Evolutionary conservation across 37 sponge, comb jelly and placozoan genomes (phyloP), one percentile per base, ranked within the genome.

Genomic region (Hexactinellida sp.): DNA sequence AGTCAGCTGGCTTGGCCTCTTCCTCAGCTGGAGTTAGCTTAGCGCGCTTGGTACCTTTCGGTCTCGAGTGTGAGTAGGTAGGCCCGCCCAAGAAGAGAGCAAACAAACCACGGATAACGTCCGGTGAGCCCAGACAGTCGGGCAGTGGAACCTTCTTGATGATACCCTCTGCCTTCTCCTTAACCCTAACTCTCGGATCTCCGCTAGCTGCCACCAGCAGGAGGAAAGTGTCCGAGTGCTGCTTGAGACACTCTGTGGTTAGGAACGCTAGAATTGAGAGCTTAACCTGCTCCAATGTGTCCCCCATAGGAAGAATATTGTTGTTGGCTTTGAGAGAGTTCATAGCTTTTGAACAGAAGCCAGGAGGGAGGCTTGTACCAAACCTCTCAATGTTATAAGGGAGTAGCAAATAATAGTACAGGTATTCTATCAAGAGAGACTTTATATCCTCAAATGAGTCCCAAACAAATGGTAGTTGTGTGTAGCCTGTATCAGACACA

Each of bases 1-100:
- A 63, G 13, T 63, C 76, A 63, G 30, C 76, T 63, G 76, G 76
- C 76, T 63, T 63, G 13, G 76, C 76, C 76, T 63, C 76, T 28
- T 63, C 76, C 3, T 32, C 76, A 10, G 76, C 76, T 63, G 76
- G 76, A 7, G 34, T 63, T n/a, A 63, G 19, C 30, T 63, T 63
- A 63, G 76, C 76, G 13, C 76, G 76, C 30, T 63, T 63, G 3
- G 76, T 1, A 63, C 76, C 76, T 23, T 63, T 63, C 5, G 76
- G 76, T 63, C 76, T 63, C 34, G 76, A 63, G 30, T 63, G 34
- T n/a, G 13, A 3, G 13, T 63, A 63, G 19, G 13, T 63, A n/a
- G 76, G 30, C 5, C 76, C 76, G 13, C 76, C 76, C 34, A 63
- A 63, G 76, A 63, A 63, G 32, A 63, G 76, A 63, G 76, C 3